Percentiles rank a stretch among this genome's conserved stretches.
phyloP scores from a whole-genome alignment of 2,113 vertebrate species.

The Thomomys bottae region DNA sequence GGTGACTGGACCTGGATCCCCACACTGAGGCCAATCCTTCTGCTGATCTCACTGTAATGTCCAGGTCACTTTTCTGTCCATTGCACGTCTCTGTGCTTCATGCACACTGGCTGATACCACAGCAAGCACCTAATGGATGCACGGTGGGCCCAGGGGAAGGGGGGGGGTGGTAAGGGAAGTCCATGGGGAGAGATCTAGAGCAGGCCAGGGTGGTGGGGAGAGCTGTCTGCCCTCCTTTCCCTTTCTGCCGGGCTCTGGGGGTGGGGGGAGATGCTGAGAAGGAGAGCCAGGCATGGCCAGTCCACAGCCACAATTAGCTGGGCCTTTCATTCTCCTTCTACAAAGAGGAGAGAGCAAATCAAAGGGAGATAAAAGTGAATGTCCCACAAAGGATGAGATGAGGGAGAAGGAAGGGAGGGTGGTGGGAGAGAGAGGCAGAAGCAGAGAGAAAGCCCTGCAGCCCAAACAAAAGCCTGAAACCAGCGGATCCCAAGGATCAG shows the following conservation, averaged over 20 bases:
- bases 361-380: slow-evolving; percentile 78
- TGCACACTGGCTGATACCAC: background rate
- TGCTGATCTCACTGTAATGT: no score
- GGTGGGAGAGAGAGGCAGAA: slow-evolving; percentile 75
- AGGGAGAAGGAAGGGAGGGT: slow-evolving; percentile 71
- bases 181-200: background rate
- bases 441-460: slow-evolving; percentile 64
- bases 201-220: background rate
- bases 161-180: background rate
- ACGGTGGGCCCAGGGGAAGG: background rate
- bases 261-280: slow-evolving; percentile 9
- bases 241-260: slow-evolving; percentile 31
- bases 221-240: slow-evolving; percentile 63
- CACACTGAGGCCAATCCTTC: background rate
- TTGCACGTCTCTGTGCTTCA: background rate
- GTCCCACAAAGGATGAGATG: slow-evolving; percentile 76
- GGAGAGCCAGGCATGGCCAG: slow-evolving; percentile 48
- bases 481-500: slow-evolving; percentile 70
- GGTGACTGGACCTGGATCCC: background rate
- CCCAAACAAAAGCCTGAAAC: slow-evolving; percentile 78
- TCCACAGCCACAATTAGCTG: slow-evolving; percentile 77
- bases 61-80: background rate
- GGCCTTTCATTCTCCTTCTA: slow-evolving; percentile 72
- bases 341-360: slow-evolving; percentile 75
- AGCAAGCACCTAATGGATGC: accelerated